Evolutionary conservation across 2,888 invertebrate genomes (phyloP), one percentile per base, ranked within the genome.

Genomic region (Phaonia tiefii): DNA sequence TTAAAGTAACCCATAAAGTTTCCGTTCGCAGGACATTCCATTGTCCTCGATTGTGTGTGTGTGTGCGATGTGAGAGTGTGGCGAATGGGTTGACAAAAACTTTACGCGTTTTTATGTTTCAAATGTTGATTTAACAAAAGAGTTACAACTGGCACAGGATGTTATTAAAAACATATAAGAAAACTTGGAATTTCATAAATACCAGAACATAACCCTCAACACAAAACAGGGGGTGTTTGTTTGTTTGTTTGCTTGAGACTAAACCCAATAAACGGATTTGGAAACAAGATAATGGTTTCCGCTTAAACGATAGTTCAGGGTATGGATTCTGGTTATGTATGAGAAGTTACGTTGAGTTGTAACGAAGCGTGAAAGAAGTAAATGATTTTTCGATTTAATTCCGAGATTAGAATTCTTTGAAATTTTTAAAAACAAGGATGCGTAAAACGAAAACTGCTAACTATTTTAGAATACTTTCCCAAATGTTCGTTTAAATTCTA

Each of bases 91-190:
- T 49, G 42, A 56, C 15, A 56, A 69, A 71, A 80, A 77, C 75
- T 77, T 75, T 66, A 77, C 78, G 58, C 63, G 72, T 70, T 80
- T 80, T 74, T 70, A 80, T 77, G 74, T 75, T 42, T 39, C 20
- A 37, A 39, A 39, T 22, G 63, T 63, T 63, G 63, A 63, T 54
- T 76, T 51, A 75, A 81, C 81, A 81, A 81, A 81, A 79, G 42
- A 31, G 31, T 31, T 31, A 31, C 4, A 5, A 5, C 4, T 63
- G 39, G 11, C 67, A 75, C 76, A 79, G 83, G 83, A 83, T 81
- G 81, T 83, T 83, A 83, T 83, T 83, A 81, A 80, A 80, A 80
- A 74, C 78, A 74, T 76, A 78, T 77, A 80, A 80, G 44, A 79
- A 76, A 76, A 79, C 76, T 75, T 79, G 60, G 42, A 65, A 79